Evolutionary conservation across 2,797 vertebrate species (phyloP).

Genomic region (Tolypeutes matacus): DNA sequence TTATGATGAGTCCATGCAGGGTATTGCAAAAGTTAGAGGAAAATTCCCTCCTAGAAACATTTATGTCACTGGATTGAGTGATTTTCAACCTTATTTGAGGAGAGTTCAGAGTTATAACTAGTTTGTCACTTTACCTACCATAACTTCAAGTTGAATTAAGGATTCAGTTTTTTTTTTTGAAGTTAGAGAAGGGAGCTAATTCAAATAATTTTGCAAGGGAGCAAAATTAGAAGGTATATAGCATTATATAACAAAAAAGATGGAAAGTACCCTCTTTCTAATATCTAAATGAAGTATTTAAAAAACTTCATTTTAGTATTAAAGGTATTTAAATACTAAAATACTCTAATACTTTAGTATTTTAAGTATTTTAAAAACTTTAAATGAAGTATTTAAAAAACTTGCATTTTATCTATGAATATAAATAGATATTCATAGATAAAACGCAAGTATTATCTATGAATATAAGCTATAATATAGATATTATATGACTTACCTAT

Average conservation of each 20-base stretch:
- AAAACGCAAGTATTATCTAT: not conserved
- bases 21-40: not conserved
- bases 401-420: too few relatives aligned
- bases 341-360: too few relatives aligned
- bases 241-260: not conserved
- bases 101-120: not conserved
- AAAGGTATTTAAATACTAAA: too few relatives aligned
- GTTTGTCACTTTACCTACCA: not conserved
- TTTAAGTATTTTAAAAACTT: too few relatives aligned
- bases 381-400: too few relatives aligned
- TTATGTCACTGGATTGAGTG: not conserved
- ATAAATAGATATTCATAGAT: too few relatives aligned
- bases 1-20: not conserved
- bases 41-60: not conserved
- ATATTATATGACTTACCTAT: not conserved
- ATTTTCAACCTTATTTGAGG: not conserved
- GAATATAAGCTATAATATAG: not conserved
- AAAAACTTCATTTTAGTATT: too few relatives aligned
- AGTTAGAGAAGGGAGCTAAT: not conserved
- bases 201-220: not conserved
- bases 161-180: not conserved
- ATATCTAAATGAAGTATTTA: not conserved
- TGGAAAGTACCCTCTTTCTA: not conserved
- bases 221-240: not conserved
- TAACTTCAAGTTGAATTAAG: slow-evolving; percentile 7